These are phyloP conservation scores for Eleutherodactylus coqui DNA, from an alignment of 2,797 vertebrate genomes.

Conservation along the genomic window DNA sequence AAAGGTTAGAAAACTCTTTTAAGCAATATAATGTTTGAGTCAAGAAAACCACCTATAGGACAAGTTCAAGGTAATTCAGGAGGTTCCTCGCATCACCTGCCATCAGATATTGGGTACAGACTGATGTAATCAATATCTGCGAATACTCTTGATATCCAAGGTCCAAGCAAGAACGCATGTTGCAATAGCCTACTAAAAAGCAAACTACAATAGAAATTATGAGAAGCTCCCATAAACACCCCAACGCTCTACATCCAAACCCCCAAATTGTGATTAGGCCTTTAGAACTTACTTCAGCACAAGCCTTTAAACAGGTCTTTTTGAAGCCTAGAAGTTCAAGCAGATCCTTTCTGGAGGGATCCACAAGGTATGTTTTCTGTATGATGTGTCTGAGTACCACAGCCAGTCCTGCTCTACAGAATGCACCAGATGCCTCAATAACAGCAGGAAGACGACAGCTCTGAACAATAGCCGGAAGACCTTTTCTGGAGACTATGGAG, in stretches of 20 bases:
- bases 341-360: slow-evolving; percentile 82
- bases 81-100: too few species aligned
- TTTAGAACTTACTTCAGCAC: slow-evolving; percentile 86
- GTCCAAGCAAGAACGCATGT: too few species aligned
- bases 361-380: slow-evolving; percentile 77
- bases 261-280: not conserved
- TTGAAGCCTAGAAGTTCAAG: slow-evolving; percentile 92
- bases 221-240: too few species aligned
- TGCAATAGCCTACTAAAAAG: too few species aligned
- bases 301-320: slow-evolving; percentile 97
- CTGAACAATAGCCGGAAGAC: slow-evolving; percentile 82
- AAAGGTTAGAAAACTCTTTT: too few species aligned
- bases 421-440: slow-evolving; percentile 77
- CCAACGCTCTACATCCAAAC: not conserved
- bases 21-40: too few species aligned
- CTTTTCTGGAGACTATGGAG: slow-evolving; percentile 71
- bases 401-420: slow-evolving; percentile 93
- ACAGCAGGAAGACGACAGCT: slow-evolving; percentile 87
- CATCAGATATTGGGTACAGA: too few species aligned
- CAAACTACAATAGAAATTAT: too few species aligned
- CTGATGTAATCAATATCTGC: too few species aligned
- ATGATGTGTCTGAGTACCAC: slow-evolving; percentile 91
- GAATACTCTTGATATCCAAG: too few species aligned
- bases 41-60: too few species aligned
- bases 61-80: too few species aligned